A percentile compares a stretch with the other conserved stretches of the same genome.
phyloP scores from a whole-genome alignment of 1,140 invertebrate species.

The Drosophila santomea region DNA sequence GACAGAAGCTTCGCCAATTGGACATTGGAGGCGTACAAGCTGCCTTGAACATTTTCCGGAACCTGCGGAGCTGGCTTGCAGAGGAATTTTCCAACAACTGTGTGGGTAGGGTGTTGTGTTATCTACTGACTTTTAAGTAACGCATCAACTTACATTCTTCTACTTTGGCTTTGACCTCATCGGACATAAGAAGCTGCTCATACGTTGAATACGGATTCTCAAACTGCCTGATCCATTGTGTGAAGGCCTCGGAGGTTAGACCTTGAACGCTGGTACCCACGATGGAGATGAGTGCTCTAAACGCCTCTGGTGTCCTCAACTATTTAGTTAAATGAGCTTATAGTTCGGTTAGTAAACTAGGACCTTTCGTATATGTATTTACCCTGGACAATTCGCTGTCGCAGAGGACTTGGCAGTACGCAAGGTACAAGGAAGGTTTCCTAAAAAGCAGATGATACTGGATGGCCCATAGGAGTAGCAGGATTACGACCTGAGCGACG shows the following conservation, averaged over 20 bases:
- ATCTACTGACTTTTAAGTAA: too few relatives aligned
- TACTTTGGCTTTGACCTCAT: background rate
- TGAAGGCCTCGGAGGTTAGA: background rate
- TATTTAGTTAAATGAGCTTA: background rate
- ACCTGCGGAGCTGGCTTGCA: background rate
- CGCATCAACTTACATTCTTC: constrained; percentile 4
- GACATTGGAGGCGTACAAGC: constrained; percentile 1
- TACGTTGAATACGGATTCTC: background rate
- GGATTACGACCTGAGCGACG: constrained; percentile 94
- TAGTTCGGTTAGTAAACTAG: background rate
- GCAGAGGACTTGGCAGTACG: background rate
- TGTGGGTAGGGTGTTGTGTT: background rate
- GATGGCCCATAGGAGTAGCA: constrained; percentile 89
- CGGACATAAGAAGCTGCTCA: background rate
- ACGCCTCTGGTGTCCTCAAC: constrained; percentile 11
- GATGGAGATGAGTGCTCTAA: background rate
- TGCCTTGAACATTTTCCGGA: background rate
- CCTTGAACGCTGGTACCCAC: background rate
- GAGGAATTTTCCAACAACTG: constrained; percentile 3
- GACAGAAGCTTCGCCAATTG: background rate
- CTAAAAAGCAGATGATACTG: background rate
- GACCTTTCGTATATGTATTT: background rate
- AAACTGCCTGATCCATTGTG: constrained; percentile 1
- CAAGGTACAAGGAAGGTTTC: background rate
- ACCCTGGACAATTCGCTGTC: constrained; percentile 3